These are phyloP conservation scores for Brachyptera risi DNA, from an alignment of 2,888 invertebrate genomes.

Conservation along the genomic window DNA sequence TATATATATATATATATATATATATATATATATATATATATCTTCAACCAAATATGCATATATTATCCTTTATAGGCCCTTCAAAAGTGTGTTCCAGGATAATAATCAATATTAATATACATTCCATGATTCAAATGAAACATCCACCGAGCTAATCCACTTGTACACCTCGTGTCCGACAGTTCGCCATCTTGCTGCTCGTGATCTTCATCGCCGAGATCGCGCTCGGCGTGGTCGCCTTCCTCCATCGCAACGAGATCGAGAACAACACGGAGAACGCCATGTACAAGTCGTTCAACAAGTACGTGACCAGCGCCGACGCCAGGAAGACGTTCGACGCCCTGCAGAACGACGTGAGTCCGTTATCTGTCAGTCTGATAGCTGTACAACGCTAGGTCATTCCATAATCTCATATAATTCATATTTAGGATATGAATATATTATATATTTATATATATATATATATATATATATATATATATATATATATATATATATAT, in stretches of 20 bases:
- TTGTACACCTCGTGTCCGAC: too few relatives aligned
- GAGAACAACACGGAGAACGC: slow-evolving; percentile 40
- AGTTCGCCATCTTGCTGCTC: slow-evolving; percentile 71
- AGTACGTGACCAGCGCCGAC: slow-evolving; percentile 45
- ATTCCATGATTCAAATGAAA: too few relatives aligned
- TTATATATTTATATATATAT: background rate
- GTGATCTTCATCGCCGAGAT: slow-evolving; percentile 70
- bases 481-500: too few relatives aligned
- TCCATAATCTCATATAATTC: background rate
- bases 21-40: too few relatives aligned
- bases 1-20: too few relatives aligned
- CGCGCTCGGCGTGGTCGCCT: slow-evolving; percentile 62
- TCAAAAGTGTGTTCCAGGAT: too few relatives aligned
- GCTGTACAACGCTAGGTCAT: background rate
- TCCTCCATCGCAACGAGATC: slow-evolving; percentile 57
- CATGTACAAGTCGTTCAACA: slow-evolving; percentile 51
- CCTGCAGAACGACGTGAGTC: slow-evolving; percentile 57
- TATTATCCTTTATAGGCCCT: too few relatives aligned
- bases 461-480: background rate
- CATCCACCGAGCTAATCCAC: too few relatives aligned
- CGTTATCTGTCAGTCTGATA: background rate
- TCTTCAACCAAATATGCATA: too few relatives aligned
- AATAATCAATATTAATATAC: too few relatives aligned
- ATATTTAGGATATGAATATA: too few relatives aligned
- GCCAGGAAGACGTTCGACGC: slow-evolving; percentile 56